Conservation (phyloP, 2,888 invertebrate species). For the Cyrtodaria siliqua region DNA sequence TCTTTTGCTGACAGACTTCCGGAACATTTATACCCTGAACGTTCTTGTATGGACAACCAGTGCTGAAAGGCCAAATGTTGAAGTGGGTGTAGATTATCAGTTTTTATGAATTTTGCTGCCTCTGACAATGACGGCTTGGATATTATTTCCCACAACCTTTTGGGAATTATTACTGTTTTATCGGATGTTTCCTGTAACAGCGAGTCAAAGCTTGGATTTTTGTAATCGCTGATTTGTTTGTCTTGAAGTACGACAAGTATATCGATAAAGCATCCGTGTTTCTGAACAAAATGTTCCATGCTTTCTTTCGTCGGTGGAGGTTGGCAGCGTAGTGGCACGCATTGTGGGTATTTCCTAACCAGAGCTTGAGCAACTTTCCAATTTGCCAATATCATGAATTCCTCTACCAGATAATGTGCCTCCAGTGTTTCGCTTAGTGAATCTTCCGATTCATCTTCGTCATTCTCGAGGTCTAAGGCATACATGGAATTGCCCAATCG, state of each 20-base stretch:
- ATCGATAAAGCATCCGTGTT: constrained; percentile 38
- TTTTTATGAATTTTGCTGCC: constrained; percentile 42
- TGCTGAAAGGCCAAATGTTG: constrained; percentile 54
- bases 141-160: neutral
- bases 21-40: constrained; percentile 60
- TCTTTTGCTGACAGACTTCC: constrained; percentile 33
- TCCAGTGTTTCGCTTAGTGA: constrained; percentile 28
- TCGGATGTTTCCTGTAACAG: constrained; percentile 2
- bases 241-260: constrained; percentile 58
- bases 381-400: constrained; percentile 68
- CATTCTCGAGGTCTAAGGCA: constrained; percentile 29
- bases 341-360: constrained; percentile 31
- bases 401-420: constrained; percentile 67
- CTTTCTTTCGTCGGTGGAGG: constrained; percentile 54
- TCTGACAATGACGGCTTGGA: neutral
- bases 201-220: constrained; percentile 17
- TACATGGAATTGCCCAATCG: constrained; percentile 58
- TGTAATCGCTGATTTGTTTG: constrained; percentile 1
- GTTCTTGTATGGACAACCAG: constrained; percentile 63
- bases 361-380: constrained; percentile 51
- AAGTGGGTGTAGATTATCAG: constrained; percentile 60
- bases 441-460: constrained; percentile 38
- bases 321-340: constrained; percentile 61
- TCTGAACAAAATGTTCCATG: constrained; percentile 44
- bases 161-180: neutral